phyloP scores from a whole-genome alignment of 2,888 invertebrate genomes.

The Meiosimyza decipiens region DNA sequence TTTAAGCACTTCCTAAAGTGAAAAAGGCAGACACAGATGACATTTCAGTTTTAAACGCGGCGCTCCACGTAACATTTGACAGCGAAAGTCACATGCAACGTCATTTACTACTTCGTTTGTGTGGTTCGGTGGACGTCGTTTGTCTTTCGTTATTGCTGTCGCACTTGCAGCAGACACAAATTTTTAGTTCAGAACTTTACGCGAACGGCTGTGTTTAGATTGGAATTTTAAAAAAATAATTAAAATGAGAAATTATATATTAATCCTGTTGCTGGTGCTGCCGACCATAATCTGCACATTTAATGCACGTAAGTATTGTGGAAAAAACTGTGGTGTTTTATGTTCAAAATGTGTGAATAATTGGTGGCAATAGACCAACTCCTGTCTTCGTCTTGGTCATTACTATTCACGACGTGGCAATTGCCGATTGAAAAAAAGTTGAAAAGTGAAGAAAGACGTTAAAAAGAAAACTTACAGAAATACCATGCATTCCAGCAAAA shows the following conservation, averaged over 20 bases:
- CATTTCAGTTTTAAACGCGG: too few species aligned
- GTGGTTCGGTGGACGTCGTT: constrained; percentile 33
- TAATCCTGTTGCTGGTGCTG: constrained; percentile 75
- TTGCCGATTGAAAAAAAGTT: constrained; percentile 13
- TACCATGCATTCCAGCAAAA: neutral
- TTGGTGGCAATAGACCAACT: constrained; percentile 45
- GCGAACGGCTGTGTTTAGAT: constrained; percentile 38
- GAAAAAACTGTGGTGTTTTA: neutral
- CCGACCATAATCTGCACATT: constrained; percentile 79
- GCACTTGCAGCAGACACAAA: constrained; percentile 2
- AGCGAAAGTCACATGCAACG: constrained; percentile 29
- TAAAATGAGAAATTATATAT: constrained; percentile 76
- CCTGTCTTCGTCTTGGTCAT: constrained; percentile 28
- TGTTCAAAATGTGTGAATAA: constrained; percentile 44
- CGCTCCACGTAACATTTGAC: constrained; percentile 22
- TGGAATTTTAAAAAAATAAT: constrained; percentile 11
- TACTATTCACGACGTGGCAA: constrained; percentile 37
- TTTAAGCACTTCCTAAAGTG: neutral
- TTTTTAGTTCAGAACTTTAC: constrained; percentile 24
- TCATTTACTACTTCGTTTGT: constrained; percentile 22
- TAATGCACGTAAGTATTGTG: constrained; percentile 75
- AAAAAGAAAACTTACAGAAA: neutral
- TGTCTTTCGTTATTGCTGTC: constrained; percentile 36
- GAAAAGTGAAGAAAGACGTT: neutral
- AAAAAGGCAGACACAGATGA: too few species aligned